Conservation (phyloP, 2,888 invertebrate species). For the Parnassius smintheus region DNA sequence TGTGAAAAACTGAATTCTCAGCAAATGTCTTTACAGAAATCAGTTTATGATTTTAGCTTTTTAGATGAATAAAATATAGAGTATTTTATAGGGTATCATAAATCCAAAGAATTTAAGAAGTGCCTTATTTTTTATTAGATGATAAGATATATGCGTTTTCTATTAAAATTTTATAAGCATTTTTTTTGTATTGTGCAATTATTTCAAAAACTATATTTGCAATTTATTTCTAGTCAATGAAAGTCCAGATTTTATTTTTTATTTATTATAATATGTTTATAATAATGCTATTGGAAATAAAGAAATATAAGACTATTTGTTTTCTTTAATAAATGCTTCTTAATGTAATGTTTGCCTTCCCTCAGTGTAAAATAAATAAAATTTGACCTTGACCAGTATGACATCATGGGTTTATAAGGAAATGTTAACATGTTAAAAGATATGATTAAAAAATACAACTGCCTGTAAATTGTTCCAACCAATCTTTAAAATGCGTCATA, state of each 20-base stretch:
- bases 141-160: conserved; percentile 21
- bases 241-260: conserved; percentile 19
- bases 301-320: conserved; percentile 6
- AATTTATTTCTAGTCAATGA: conserved; percentile 23
- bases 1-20: conserved; percentile 60
- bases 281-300: conserved; percentile 14
- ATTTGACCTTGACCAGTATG: conserved; percentile 1
- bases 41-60: conserved; percentile 65
- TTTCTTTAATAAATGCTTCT: not conserved
- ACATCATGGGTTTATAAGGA: conserved; percentile 13
- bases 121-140: conserved; percentile 20
- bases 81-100: conserved; percentile 10
- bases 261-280: conserved; percentile 13
- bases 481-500: conserved; percentile 59
- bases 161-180: conserved; percentile 2
- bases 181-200: conserved; percentile 4
- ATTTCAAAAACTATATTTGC: not conserved
- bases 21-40: conserved; percentile 53
- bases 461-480: conserved; percentile 63
- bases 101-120: conserved; percentile 25
- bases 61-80: conserved; percentile 45
- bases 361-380: not conserved
- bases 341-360: not conserved
- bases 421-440: conserved; percentile 1
- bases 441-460: conserved; percentile 29